Percentiles rank a stretch among this genome's conserved stretches.
phyloP scores from a whole-genome alignment of 2,888 invertebrate species.

The Dyspetes luteomarginatus region DNA sequence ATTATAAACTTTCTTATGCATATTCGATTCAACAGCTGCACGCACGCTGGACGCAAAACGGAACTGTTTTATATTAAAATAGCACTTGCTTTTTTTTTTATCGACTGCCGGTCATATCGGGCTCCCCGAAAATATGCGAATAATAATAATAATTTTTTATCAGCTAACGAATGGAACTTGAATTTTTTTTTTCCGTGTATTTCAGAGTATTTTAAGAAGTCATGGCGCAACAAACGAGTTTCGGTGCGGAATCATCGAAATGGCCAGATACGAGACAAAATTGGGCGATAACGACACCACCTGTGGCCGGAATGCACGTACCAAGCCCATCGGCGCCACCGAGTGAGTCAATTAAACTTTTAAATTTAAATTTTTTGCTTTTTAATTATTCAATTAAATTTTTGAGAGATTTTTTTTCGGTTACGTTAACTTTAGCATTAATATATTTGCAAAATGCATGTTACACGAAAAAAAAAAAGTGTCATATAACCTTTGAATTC shows the following conservation, averaged over 20 bases:
- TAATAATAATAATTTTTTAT: neutral
- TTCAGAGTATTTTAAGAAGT: neutral
- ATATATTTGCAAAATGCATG: no score
- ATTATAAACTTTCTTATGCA: neutral
- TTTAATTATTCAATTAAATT: no score
- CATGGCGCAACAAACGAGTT: slow-evolving; percentile 40
- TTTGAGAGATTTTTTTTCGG: no score
- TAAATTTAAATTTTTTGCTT: no score
- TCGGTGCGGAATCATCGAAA: slow-evolving; percentile 51
- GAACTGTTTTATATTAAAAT: slow-evolving; percentile 16
- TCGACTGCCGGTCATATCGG: slow-evolving; percentile 57
- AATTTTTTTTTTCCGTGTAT: slow-evolving; percentile 9
- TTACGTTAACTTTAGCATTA: no score
- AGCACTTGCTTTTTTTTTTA: slow-evolving; percentile 1
- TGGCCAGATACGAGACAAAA: slow-evolving; percentile 59
- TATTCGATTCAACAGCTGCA: slow-evolving; percentile 36
- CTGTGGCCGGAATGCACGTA: slow-evolving; percentile 25
- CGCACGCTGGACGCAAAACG: slow-evolving; percentile 4
- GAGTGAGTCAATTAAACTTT: slow-evolving; percentile 31
- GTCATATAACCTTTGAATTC: no score
- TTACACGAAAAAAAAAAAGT: no score
- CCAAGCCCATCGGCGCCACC: slow-evolving; percentile 44
- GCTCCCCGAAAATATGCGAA: slow-evolving; percentile 24
- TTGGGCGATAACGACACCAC: slow-evolving; percentile 55
- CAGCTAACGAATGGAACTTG: neutral